phyloP scores from a whole-genome alignment of 2,113 vertebrate genomes.

The Hippocampus zosterae region DNA sequence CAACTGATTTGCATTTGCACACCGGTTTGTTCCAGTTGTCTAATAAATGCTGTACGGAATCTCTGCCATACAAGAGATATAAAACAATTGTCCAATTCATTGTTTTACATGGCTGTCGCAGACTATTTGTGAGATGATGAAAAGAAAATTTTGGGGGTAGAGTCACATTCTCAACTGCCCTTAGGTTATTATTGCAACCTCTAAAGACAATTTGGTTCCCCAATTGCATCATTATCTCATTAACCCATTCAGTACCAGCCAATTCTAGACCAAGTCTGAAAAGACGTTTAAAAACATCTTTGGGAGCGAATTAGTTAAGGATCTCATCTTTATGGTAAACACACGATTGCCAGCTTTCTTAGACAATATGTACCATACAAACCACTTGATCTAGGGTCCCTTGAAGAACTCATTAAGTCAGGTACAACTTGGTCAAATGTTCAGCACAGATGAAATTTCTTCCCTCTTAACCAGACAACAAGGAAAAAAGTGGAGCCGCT shows the following conservation, averaged over 20 bases:
- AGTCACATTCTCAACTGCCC: background rate
- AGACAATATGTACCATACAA: background rate
- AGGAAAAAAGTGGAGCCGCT: too few species aligned
- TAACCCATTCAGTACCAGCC: too few species aligned
- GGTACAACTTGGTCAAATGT: too few species aligned
- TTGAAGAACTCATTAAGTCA: background rate
- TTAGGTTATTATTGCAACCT: background rate
- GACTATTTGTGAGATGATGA: background rate
- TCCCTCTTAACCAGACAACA: too few species aligned
- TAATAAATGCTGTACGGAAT: background rate
- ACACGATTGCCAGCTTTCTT: slow-evolving; percentile 19
- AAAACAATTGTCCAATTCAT: background rate
- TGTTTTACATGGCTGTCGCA: background rate
- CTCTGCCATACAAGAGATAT: too few species aligned
- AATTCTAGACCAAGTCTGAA: too few species aligned
- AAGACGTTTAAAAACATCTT: too few species aligned
- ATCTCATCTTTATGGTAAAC: slow-evolving; percentile 15
- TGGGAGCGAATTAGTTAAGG: too few species aligned
- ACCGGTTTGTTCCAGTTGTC: background rate
- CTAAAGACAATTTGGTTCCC: background rate
- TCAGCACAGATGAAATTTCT: too few species aligned
- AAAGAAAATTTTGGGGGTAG: background rate
- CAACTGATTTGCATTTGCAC: background rate
- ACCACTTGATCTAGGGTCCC: slow-evolving; percentile 7
- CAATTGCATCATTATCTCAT: background rate